Evolutionary conservation across 2,888 invertebrate genomes (phyloP).

Genomic region (Odontocolon sp.): DNA sequence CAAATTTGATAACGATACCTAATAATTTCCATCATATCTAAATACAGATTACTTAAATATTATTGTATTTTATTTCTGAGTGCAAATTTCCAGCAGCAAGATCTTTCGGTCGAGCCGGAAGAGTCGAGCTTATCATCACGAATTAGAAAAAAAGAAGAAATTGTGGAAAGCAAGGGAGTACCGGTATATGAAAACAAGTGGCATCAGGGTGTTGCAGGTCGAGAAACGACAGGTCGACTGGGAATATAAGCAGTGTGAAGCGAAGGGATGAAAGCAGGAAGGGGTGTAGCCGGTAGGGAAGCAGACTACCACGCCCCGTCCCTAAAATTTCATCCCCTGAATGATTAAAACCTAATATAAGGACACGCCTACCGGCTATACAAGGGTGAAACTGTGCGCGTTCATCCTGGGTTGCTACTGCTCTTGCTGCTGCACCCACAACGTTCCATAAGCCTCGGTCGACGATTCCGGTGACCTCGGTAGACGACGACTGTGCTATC

Average conservation of each 20-base stretch:
- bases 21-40: too few relatives aligned
- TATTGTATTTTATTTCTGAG: too few relatives aligned
- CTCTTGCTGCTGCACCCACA: constrained; percentile 42
- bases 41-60: too few relatives aligned
- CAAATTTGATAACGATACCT: too few relatives aligned
- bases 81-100: too few relatives aligned
- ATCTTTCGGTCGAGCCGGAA: too few relatives aligned
- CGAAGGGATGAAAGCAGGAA: constrained; percentile 74
- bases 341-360: constrained; percentile 81
- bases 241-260: constrained; percentile 48
- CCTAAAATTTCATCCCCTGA: constrained; percentile 79
- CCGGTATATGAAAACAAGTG: not conserved
- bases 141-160: too few relatives aligned
- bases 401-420: not conserved
- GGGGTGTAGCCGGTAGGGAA: constrained; percentile 78
- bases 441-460: constrained; percentile 25
- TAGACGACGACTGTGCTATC: constrained; percentile 39
- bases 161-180: too few relatives aligned
- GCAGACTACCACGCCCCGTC: constrained; percentile 80
- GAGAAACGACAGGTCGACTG: constrained; percentile 20
- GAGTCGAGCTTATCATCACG: too few relatives aligned
- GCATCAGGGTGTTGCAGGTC: constrained; percentile 23
- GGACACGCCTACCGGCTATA: constrained; percentile 77
- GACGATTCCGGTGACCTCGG: constrained; percentile 3
- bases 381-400: constrained; percentile 50